Conservation (phyloP, 2,888 invertebrate species). For the Deladenus siricidicola region DNA sequence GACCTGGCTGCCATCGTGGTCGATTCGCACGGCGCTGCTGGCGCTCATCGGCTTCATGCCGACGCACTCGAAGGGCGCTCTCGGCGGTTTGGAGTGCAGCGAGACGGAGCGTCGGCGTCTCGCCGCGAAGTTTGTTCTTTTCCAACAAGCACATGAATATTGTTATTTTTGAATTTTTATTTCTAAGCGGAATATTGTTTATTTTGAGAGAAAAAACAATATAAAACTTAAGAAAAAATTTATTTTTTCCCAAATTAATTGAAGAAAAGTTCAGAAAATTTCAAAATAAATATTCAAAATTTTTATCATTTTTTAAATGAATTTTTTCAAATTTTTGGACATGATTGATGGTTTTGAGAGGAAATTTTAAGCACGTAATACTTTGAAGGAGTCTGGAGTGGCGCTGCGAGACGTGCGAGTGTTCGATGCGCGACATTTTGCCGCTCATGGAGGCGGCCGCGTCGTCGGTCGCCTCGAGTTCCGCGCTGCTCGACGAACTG, state of each 20-base stretch:
- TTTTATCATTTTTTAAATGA: not conserved
- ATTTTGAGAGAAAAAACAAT: too few relatives aligned
- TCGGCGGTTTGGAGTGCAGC: slow-evolving; percentile 80
- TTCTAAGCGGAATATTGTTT: too few relatives aligned
- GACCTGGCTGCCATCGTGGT: slow-evolving; percentile 92
- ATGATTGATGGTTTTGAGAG: not conserved
- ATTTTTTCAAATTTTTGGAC: slow-evolving; percentile 5
- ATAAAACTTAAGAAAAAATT: too few relatives aligned
- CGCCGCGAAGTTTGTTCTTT: slow-evolving; percentile 64
- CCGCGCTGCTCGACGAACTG: slow-evolving; percentile 1
- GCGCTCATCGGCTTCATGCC: slow-evolving; percentile 92
- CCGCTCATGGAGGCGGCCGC: slow-evolving; percentile 1
- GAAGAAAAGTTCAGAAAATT: not conserved
- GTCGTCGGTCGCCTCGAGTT: not conserved
- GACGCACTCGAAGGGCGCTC: slow-evolving; percentile 68
- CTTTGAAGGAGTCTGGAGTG: slow-evolving; percentile 27
- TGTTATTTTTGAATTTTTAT: not conserved
- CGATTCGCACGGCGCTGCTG: slow-evolving; percentile 75
- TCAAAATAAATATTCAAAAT: not conserved
- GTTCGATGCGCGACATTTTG: slow-evolving; percentile 23
- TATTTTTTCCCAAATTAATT: not conserved
- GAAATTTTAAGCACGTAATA: not conserved
- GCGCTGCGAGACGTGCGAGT: slow-evolving; percentile 22
- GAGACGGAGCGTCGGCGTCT: slow-evolving; percentile 72
- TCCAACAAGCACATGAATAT: not conserved